Conservation (phyloP, 2,797 vertebrate genomes). For the Etheostoma perlongum region DNA sequence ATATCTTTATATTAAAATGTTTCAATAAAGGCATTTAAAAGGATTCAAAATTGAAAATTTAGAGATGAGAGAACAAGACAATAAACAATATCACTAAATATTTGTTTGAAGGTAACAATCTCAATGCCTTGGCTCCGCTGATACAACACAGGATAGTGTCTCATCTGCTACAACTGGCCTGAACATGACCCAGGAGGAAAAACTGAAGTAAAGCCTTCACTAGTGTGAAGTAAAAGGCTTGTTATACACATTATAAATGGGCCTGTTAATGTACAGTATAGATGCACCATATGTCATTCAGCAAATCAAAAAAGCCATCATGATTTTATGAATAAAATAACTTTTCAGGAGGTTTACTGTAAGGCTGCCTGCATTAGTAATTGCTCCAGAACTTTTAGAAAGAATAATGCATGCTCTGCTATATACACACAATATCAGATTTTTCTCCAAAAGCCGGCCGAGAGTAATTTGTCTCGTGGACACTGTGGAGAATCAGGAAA, state of each 20-base stretch:
- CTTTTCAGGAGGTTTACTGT: conserved; percentile 48
- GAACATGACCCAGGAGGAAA: conserved; percentile 1
- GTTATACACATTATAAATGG: conserved; percentile 14
- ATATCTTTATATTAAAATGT: conserved; percentile 30
- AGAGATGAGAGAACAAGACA: not conserved
- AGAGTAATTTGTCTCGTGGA: conserved; percentile 70
- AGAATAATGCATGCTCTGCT: conserved; percentile 71
- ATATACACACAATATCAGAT: conserved; percentile 58
- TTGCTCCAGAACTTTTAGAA: conserved; percentile 56
- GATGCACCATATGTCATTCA: not conserved
- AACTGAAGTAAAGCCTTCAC: conserved; percentile 13
- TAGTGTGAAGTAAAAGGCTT: not conserved
- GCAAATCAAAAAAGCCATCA: conserved; percentile 11
- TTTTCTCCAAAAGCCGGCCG: conserved; percentile 48
- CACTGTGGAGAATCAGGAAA: conserved; percentile 58
- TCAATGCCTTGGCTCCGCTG: not conserved
- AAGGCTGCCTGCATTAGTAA: conserved; percentile 56
- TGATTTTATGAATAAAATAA: conserved; percentile 22
- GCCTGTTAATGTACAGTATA: conserved; percentile 2
- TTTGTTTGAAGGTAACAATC: conserved; percentile 9
- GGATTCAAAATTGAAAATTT: not conserved
- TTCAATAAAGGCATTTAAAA: conserved; percentile 35
- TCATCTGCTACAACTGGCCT: conserved; percentile 10
- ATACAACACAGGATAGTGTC: conserved; percentile 7
- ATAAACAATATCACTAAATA: not conserved